Base-by-base conservation (phyloP, 2,888 invertebrate genomes). In the Mesoligia furuncula region DNA sequence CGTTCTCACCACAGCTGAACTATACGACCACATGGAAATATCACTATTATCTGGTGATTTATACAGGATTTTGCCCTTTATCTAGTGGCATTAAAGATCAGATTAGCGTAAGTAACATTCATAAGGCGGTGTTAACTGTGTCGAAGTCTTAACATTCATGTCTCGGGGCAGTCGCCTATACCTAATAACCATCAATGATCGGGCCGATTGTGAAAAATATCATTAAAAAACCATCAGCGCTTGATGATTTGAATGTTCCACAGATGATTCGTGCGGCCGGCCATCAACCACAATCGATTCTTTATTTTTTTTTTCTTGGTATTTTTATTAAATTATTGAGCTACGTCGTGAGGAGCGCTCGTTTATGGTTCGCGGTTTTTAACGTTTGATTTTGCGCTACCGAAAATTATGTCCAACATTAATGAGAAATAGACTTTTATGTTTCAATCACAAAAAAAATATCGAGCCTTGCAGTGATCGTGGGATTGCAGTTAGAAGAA, bases 161-260 rank as follows among this genome's bases (percentile, higher is more conserved):
- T 94, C 95, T 95, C 90, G 94, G 91, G 95, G 94, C 95, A 92
- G 91, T 94, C 91, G 93, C 93, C 95, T 95, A 95, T 94, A 95
- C 94, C 95, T 96, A 96, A 96, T 95, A 96, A 95, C 96, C 95
- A 94, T 95, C 96, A 95, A 96, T 96, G 96, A 96, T 96, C 95
- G 94, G 92, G 85, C 93, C 96, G 96, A 96, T 96, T 96, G 96
- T 96, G 96, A 97, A 97, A 97, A 96, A 97, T 97, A 97, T 97
- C 97, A 97, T 97, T 97, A 97, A 97, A 97, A 97, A 96, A 96
- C 95, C 96, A 97, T 97, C 97, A 97, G 95, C 91, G 94, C 92
- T 93, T 94, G 96, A 96, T 95, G 96, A 96, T 96, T 96, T 94
- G 94, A 94, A 93, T 94, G 95, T 92, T 92, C 93, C 93, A 92